Conservation (phyloP, 2,888 invertebrate species). For the Philopedon plagiatum region DNA sequence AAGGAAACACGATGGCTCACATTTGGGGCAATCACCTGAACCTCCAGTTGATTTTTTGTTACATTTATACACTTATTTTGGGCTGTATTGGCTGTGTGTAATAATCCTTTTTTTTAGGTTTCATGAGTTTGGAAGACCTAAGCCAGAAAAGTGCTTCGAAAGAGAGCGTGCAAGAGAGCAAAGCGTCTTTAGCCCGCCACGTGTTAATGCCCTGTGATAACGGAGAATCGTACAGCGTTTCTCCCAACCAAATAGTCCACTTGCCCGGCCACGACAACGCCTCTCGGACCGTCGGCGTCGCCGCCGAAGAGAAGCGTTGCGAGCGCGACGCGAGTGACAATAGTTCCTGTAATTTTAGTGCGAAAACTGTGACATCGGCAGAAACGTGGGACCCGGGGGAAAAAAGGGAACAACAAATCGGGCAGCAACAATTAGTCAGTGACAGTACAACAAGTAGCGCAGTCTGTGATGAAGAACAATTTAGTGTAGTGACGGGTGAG, state of each 20-base stretch:
- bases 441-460: slow-evolving; percentile 62
- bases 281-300: background rate
- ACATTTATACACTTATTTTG: no score
- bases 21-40: no score
- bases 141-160: slow-evolving; percentile 63
- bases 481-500: slow-evolving; percentile 66
- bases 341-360: slow-evolving; percentile 53
- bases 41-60: no score
- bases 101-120: slow-evolving; percentile 61
- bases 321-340: slow-evolving; percentile 28
- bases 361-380: slow-evolving; percentile 68
- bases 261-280: slow-evolving; percentile 71
- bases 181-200: slow-evolving; percentile 73
- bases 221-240: slow-evolving; percentile 90
- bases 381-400: slow-evolving; percentile 82
- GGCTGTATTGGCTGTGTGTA: no score
- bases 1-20: no score
- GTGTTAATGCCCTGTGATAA: slow-evolving; percentile 89
- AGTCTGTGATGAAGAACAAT: slow-evolving; percentile 66
- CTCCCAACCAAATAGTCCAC: slow-evolving; percentile 91
- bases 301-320: slow-evolving; percentile 24
- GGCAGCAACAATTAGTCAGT: slow-evolving; percentile 35
- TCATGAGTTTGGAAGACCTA: slow-evolving; percentile 79
- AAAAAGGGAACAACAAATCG: slow-evolving; percentile 49
- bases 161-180: slow-evolving; percentile 59